Conservation (phyloP, 1,140 invertebrate species). For the Aleiodes sp. region DNA sequence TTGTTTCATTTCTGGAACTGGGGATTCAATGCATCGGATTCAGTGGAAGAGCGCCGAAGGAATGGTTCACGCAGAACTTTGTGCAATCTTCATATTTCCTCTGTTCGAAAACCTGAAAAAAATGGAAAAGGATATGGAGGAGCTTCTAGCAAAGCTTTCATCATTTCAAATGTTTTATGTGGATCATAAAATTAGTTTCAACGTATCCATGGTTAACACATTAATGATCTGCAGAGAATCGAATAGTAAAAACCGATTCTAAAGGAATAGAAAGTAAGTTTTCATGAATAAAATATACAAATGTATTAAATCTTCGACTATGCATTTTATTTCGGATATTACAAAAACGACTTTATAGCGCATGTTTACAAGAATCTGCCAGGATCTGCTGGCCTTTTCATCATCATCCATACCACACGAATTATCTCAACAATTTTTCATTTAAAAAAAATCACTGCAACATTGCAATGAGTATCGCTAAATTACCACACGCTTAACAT, state of each 20-base stretch:
- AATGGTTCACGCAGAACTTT: too few relatives aligned
- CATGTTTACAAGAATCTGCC: constrained; percentile 47
- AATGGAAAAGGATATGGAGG: too few relatives aligned
- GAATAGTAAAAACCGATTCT: not conserved
- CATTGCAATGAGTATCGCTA: not conserved
- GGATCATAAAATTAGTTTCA: too few relatives aligned
- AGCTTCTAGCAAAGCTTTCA: too few relatives aligned
- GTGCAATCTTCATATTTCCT: too few relatives aligned
- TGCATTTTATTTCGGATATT: constrained; percentile 62
- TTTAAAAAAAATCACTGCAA: constrained; percentile 12
- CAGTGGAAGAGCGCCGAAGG: too few relatives aligned
- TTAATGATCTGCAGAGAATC: not conserved
- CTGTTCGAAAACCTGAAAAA: too few relatives aligned
- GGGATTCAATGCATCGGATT: too few relatives aligned
- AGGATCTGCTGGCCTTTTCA: constrained; percentile 47
- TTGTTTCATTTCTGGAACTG: too few relatives aligned
- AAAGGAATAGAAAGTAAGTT: not conserved
- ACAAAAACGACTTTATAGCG: constrained; percentile 58
- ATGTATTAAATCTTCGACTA: constrained; percentile 43
- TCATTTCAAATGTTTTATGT: too few relatives aligned
- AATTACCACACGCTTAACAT: not conserved
- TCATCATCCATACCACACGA: not conserved
- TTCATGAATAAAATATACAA: not conserved
- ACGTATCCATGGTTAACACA: not conserved
- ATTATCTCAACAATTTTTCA: constrained; percentile 12